These are phyloP conservation scores for Dufourea novaeangliae DNA, from an alignment of 1,140 invertebrate genomes.

Conservation along the genomic window DNA sequence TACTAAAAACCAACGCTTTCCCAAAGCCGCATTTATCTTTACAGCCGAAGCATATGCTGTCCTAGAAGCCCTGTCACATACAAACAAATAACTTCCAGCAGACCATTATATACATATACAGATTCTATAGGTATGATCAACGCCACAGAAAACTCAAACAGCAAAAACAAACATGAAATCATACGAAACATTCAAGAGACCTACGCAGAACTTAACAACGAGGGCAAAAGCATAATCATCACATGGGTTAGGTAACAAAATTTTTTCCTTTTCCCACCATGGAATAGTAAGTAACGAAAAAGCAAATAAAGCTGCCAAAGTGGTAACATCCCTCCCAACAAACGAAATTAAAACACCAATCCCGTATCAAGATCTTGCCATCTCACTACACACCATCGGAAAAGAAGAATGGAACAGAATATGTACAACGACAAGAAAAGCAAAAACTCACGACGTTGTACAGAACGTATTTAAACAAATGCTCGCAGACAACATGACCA, in stretches of 20 bases:
- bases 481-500: background rate
- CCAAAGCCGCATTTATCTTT: background rate
- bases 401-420: background rate
- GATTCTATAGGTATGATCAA: background rate
- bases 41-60: background rate
- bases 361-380: too few relatives aligned
- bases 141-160: too few relatives aligned
- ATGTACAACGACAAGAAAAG: background rate
- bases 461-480: background rate
- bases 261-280: background rate
- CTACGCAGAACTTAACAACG: background rate
- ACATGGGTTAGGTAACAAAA: too few relatives aligned
- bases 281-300: background rate
- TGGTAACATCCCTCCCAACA: too few relatives aligned
- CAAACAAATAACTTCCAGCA: background rate
- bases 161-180: background rate
- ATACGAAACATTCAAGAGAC: background rate
- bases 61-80: background rate
- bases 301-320: background rate
- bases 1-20: background rate
- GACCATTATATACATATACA: too few relatives aligned
- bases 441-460: background rate
- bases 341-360: background rate
- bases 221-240: background rate
- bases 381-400: too few relatives aligned